A percentile compares a stretch with the other conserved stretches of the same genome.
These are phyloP conservation scores for Geopemphigus sp. DNA, from an alignment of 1,140 invertebrate genomes.

Conservation along the genomic window DNA sequence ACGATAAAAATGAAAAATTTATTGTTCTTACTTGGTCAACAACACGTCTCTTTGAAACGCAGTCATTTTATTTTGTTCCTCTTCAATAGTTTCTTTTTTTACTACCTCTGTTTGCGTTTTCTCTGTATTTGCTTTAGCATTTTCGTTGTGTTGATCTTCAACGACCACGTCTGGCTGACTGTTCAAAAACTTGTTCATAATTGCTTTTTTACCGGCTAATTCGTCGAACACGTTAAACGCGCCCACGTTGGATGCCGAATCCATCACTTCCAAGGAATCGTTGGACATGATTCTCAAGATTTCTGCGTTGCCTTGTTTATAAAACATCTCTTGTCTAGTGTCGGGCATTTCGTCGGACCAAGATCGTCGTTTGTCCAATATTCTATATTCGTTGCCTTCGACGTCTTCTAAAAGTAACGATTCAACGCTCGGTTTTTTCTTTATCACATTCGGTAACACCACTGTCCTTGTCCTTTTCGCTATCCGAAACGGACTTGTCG, in stretches of 20 bases:
- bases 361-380: constrained; percentile 29
- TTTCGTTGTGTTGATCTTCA: not conserved
- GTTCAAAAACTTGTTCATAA: constrained; percentile 76
- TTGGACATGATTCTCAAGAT: constrained; percentile 33
- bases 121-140: not conserved
- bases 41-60: constrained; percentile 54
- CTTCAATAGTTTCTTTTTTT: constrained; percentile 48
- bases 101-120: constrained; percentile 54
- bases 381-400: constrained; percentile 36
- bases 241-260: constrained; percentile 52
- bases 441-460: not conserved
- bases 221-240: constrained; percentile 55
- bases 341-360: constrained; percentile 53
- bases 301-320: constrained; percentile 64
- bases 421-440: not conserved
- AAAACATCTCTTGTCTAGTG: constrained; percentile 65
- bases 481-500: not conserved
- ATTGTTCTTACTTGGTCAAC: constrained; percentile 51
- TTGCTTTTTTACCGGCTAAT: constrained; percentile 73
- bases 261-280: constrained; percentile 50
- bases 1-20: not conserved
- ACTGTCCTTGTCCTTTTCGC: constrained; percentile 11
- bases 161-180: constrained; percentile 61
- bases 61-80: constrained; percentile 52
- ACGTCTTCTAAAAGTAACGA: constrained; percentile 36